Evolutionary conservation across 2,797 vertebrate genomes (phyloP), one percentile per base, ranked within the genome.

Genomic region (Dryobates pubescens): DNA sequence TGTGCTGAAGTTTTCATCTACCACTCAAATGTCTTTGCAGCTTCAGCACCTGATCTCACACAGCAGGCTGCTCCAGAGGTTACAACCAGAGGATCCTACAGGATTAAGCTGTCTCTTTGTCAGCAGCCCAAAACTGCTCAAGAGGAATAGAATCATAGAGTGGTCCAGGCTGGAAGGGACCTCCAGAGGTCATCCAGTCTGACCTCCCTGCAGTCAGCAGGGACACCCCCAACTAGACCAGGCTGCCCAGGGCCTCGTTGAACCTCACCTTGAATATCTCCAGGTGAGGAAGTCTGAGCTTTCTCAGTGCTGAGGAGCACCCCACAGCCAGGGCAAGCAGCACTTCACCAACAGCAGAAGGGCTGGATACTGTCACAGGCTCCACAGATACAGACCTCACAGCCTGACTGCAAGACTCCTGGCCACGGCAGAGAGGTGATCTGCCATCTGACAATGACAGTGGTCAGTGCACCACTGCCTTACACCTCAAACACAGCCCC

Each of bases 341-440:
- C 17, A 23, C 22, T 22, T 59, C 34, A 30, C 43, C 13, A 45
- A 19, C 1, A 32, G 19, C 26, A 32, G 38, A 61, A 82, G 59
- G 34, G 34, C 38, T 57, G 71, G 51, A 32, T 13, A 18, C 8
- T 13, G 41, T 12, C 73, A 38, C 38, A 24, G 36, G 64, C 75
- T 58, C 30, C 71, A 41, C 19, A 2, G 7, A 30, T 27, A 38
- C 3, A 1, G 67, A n/a, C 36, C 41, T 20, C 0, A 1, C 80
- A 73, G 64, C 1, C 47, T 18, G 57, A n/a, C 38, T 67, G 65
- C n/a, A 67, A 11, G 59, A 9, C 12, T 57, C 56, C 47, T 56
- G 13, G 56, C 45, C 17, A 13, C 7, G 41, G 79, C 69, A 88
- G 62, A 62, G 49, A 71, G 17, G 23, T 4, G 19, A 20, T 13